Percentiles rank a stretch among this genome's conserved stretches.
phyloP scores from a whole-genome alignment of 2,113 vertebrate species.

The Pterophyllum scalare region DNA sequence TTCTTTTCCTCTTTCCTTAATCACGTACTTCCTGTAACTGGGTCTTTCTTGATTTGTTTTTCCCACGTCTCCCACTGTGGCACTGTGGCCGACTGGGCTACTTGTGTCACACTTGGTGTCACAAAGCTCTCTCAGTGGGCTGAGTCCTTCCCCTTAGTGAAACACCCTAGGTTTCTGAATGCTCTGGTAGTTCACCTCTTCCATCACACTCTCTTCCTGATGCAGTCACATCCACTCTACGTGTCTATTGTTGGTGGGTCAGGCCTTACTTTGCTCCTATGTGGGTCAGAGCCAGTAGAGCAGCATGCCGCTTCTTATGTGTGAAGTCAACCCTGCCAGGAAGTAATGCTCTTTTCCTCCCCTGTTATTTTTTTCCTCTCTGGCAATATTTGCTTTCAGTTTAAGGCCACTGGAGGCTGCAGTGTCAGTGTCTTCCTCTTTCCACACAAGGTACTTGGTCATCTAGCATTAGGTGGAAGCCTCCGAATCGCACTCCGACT shows the following conservation, averaged over 20 bases:
- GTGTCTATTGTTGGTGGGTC: conserved; percentile 30
- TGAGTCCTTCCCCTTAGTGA: conserved; percentile 29
- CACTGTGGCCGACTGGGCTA: conserved; percentile 42
- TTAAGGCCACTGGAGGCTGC: conserved; percentile 14
- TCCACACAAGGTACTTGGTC: not conserved
- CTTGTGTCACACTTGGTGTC: conserved; percentile 33
- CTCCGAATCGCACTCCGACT: not conserved
- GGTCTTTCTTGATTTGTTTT: not conserved
- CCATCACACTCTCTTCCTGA: conserved; percentile 29
- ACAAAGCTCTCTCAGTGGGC: conserved; percentile 43
- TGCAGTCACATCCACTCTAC: conserved; percentile 17
- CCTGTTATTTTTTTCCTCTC: conserved; percentile 34
- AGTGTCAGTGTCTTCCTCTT: not conserved
- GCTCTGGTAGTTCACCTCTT: conserved; percentile 35
- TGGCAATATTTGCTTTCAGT: conserved; percentile 11
- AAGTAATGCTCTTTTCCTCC: conserved; percentile 35
- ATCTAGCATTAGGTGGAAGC: not conserved
- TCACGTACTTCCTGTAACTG: conserved; percentile 19
- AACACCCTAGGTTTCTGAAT: conserved; percentile 34
- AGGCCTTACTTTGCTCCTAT: conserved; percentile 11
- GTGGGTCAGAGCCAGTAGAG: conserved; percentile 44
- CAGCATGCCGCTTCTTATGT: conserved; percentile 39
- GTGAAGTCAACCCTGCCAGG: conserved; percentile 46
- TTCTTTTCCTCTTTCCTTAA: conserved; percentile 6
- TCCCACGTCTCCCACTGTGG: conserved; percentile 10